A percentile compares a stretch with the other conserved stretches of the same genome.
These are phyloP conservation scores for Portunus trituberculatus DNA, from an alignment of 1,140 invertebrate genomes.

Conservation along the genomic window DNA sequence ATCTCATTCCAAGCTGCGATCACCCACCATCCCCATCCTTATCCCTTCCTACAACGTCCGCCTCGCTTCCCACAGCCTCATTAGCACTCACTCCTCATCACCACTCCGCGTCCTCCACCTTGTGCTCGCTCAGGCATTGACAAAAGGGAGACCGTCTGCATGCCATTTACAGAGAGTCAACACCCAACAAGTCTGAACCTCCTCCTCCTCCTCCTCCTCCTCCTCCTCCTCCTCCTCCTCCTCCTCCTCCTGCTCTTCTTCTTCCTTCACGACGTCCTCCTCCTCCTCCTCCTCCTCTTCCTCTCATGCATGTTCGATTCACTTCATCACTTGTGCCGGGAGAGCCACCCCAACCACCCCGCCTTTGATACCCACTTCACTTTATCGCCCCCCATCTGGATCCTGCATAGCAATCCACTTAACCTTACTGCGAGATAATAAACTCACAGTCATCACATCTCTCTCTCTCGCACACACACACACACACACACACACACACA, in stretches of 20 bases:
- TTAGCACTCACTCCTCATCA: background rate
- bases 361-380: background rate
- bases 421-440: background rate
- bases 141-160: background rate
- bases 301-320: background rate
- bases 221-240: background rate
- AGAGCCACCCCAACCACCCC: no score
- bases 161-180: background rate
- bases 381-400: background rate
- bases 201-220: no score
- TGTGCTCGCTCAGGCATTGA: slow-evolving; percentile 2
- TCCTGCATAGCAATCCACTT: background rate
- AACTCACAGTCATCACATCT: background rate
- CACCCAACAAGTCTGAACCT: background rate
- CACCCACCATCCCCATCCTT: background rate
- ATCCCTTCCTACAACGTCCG: background rate
- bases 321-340: background rate
- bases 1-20: background rate
- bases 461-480: background rate
- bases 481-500: background rate
- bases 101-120: slow-evolving; percentile 7
- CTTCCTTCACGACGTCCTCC: no score
- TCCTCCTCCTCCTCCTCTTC: background rate
- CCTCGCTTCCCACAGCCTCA: background rate
- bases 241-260: background rate